These are phyloP conservation scores for Agrotis ipsilon DNA, from an alignment of 2,888 invertebrate species.

Conservation along the genomic window DNA sequence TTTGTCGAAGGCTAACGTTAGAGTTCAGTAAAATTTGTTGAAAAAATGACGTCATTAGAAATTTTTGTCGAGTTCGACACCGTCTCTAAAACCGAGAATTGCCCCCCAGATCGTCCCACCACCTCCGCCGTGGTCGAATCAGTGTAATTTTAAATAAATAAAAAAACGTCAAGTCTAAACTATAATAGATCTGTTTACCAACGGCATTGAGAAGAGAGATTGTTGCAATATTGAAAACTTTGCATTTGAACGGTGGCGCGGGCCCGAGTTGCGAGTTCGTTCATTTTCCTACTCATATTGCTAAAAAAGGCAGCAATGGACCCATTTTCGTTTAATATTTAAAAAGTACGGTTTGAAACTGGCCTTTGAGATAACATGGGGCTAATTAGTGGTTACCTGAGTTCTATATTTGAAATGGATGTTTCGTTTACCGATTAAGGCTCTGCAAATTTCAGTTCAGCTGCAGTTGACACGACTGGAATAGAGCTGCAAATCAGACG, in stretches of 20 bases:
- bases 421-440: no score
- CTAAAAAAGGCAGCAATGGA: slow-evolving; percentile 31
- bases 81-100: no score
- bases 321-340: slow-evolving; percentile 32
- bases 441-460: no score
- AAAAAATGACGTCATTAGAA: no score
- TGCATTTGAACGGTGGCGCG: slow-evolving; percentile 56
- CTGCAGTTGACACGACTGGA: no score
- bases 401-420: background rate
- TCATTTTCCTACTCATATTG: slow-evolving; percentile 35
- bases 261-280: slow-evolving; percentile 42
- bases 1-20: no score
- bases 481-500: no score
- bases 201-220: slow-evolving; percentile 56
- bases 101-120: no score
- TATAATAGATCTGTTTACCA: slow-evolving; percentile 29
- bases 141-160: no score
- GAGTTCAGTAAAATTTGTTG: no score
- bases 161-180: slow-evolving; percentile 40
- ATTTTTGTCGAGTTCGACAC: no score
- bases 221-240: slow-evolving; percentile 70
- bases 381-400: slow-evolving; percentile 18
- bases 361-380: background rate
- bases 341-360: slow-evolving; percentile 9
- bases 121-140: no score